Evolutionary conservation across 2,113 vertebrate genomes (phyloP).

Genomic region (Bubalus kerabau): DNA sequence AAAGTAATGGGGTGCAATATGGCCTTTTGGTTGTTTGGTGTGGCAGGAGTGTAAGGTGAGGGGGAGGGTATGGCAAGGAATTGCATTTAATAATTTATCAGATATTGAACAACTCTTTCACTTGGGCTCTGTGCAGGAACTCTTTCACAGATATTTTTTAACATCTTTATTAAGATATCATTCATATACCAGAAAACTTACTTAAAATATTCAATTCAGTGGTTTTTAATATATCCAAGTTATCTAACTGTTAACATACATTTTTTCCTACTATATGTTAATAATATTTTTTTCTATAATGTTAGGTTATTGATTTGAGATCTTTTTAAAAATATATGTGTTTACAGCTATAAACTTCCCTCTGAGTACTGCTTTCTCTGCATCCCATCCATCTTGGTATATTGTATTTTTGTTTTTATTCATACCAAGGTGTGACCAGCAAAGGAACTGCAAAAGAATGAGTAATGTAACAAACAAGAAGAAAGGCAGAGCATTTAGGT

Average conservation of each 20-base stretch:
- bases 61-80: not conserved
- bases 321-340: not conserved
- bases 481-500: not conserved
- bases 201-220: not conserved
- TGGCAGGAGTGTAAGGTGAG: not conserved
- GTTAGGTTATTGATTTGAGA: not conserved
- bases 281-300: not conserved
- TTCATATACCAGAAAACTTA: not conserved
- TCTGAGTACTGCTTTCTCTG: not conserved
- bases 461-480: not conserved
- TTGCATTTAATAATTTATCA: not conserved
- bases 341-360: not conserved
- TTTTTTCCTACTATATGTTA: not conserved
- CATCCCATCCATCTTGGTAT: not conserved
- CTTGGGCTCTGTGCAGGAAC: not conserved
- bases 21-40: not conserved
- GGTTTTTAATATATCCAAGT: not conserved
- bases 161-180: not conserved
- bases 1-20: no score
- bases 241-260: not conserved
- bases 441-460: not conserved
- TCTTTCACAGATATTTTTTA: not conserved
- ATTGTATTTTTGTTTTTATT: not conserved
- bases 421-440: not conserved
- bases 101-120: not conserved